These are phyloP conservation scores for Sminthurides aquaticus DNA, from an alignment of 2,888 invertebrate genomes.

Conservation along the genomic window DNA sequence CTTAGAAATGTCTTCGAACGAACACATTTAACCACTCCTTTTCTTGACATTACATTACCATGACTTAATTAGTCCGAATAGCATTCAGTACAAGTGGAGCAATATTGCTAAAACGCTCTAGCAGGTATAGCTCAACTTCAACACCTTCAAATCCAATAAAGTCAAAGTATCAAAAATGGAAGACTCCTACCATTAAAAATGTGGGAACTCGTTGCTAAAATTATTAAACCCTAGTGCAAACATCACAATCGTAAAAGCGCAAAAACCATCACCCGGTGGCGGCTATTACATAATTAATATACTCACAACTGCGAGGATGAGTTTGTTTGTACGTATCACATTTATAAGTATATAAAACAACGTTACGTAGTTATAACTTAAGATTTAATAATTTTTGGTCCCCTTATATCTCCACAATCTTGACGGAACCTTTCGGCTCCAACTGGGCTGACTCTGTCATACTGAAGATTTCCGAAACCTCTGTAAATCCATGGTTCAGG, in stretches of 20 bases:
- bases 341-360: neutral
- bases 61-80: too few relatives aligned
- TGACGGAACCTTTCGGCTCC: neutral
- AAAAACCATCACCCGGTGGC: neutral
- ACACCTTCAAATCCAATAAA: too few relatives aligned
- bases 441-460: neutral
- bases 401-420: neutral
- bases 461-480: conserved; percentile 13
- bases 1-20: too few relatives aligned
- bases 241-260: neutral
- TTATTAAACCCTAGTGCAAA: too few relatives aligned
- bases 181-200: too few relatives aligned
- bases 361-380: neutral
- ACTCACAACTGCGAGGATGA: neutral
- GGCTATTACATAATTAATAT: neutral
- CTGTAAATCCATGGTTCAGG: conserved; percentile 66
- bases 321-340: neutral
- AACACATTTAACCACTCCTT: too few relatives aligned
- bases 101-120: too few relatives aligned
- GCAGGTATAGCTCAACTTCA: too few relatives aligned
- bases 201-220: too few relatives aligned
- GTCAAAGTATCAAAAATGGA: too few relatives aligned
- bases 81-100: too few relatives aligned
- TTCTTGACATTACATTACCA: too few relatives aligned
- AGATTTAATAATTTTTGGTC: neutral